Conservation (phyloP, 2,797 vertebrate species). For the Telmatherina bonti region DNA sequence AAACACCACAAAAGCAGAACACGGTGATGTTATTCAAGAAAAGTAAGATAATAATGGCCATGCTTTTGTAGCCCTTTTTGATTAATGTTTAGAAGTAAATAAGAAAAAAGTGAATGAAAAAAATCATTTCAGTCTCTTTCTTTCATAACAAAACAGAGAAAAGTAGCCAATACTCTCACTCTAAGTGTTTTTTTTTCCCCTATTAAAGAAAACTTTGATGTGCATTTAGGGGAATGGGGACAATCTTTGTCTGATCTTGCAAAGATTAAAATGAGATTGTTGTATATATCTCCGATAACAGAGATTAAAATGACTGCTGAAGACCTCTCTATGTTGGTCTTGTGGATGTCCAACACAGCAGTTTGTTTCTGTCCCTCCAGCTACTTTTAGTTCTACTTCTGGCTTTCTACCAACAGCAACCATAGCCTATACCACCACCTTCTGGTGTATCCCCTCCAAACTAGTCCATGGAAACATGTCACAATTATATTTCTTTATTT, state of each 20-base stretch:
- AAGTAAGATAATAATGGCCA: background rate
- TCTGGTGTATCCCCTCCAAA: background rate
- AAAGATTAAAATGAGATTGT: background rate
- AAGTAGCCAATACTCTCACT: background rate
- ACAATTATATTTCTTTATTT: background rate
- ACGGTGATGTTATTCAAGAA: background rate
- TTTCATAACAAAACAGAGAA: background rate
- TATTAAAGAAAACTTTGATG: background rate
- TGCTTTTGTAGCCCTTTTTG: background rate
- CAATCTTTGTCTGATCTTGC: background rate
- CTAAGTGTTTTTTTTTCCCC: background rate
- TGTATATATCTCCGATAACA: background rate
- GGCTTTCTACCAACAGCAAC: background rate
- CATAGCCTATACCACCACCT: background rate
- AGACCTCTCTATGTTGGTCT: background rate
- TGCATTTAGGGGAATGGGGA: background rate
- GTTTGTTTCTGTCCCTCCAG: no score
- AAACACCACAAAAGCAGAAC: background rate
- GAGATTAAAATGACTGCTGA: background rate
- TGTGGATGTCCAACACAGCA: background rate
- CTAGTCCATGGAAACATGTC: no score
- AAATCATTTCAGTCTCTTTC: no score
- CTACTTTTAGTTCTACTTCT: background rate
- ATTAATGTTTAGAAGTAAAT: background rate
- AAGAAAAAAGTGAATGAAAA: background rate